Conservation (phyloP, 1,140 invertebrate genomes). For the Oryzaephilus surinamensis region DNA sequence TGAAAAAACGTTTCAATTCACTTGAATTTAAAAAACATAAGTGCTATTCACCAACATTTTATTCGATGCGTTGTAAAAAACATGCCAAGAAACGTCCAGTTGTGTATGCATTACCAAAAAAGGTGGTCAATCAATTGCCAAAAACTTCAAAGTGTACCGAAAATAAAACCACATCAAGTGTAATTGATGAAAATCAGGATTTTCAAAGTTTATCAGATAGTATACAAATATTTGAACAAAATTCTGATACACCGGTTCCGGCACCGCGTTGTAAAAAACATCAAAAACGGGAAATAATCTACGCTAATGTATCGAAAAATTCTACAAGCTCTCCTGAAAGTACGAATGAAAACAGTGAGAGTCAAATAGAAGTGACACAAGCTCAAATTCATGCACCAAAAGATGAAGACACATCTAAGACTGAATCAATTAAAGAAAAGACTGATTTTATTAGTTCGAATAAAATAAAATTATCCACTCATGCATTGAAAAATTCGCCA, state of each 20-base stretch:
- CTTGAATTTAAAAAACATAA: conserved; percentile 33
- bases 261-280: conserved; percentile 30
- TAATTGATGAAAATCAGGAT: conserved; percentile 1
- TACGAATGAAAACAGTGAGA: conserved; percentile 12
- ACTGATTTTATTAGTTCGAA: too few species aligned
- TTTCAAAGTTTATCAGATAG: conserved; percentile 29
- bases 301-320: conserved; percentile 22
- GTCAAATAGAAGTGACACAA: conserved; percentile 18
- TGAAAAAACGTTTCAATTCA: conserved; percentile 27
- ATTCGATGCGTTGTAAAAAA: conserved; percentile 35
- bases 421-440: conserved; percentile 1
- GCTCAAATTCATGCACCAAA: conserved; percentile 18
- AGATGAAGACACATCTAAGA: conserved; percentile 7
- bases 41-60: conserved; percentile 35
- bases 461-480: too few species aligned
- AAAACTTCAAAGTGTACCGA: too few species aligned
- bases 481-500: conserved; percentile 25
- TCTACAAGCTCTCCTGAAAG: conserved; percentile 7
- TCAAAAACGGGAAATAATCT: conserved; percentile 23
- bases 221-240: conserved; percentile 32
- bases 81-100: conserved; percentile 32
- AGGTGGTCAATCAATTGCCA: too few species aligned
- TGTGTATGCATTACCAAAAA: conserved; percentile 29
- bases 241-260: conserved; percentile 22
- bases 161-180: conserved; percentile 4